Base-by-base conservation (phyloP, 1,140 invertebrate species). In the Geopemphigus sp. region DNA sequence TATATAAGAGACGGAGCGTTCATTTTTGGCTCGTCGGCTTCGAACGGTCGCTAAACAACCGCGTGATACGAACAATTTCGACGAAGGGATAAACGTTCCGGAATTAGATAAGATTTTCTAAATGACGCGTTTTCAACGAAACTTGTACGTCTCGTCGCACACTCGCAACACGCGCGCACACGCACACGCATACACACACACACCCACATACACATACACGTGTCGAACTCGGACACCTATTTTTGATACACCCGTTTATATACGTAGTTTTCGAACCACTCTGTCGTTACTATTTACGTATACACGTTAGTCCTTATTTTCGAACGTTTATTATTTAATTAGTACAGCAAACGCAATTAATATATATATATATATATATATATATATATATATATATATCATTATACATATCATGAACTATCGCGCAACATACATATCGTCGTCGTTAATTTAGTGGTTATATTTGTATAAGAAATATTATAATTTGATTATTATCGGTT, bases 361-460 rank as follows among this genome's bases (percentile, higher is more conserved):
- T 68, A 50, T 47, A 24, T 24, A 17, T 68, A 39, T 39, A 39
- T 11, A 22, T 47, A 32, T 63, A 5, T 68, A 47, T 22, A n/a
- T 47, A 47, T 68, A 47, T 29, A 26, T 4, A 50, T 70, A 24
- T n/a, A 24, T 14, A 70, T 70, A 50, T 15, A 68, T 26, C n/a
- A n/a, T 15, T 22, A 68, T 26, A 70, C 68, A 72, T 72, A 72
- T 72, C 68, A 72, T 53, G 50, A 54, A 72, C 47, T 53, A 72
- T 54, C 6, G 50, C 68, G 68, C n/a, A n/a, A n/a, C 47, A 72
- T 72, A 47, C 68, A 72, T 72, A 72, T 72, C 68, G 85, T 39
- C 19, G n/a, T n/a, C n/a, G n/a, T 39, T 39, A 64, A 64, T 61
- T 68, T 66, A 68, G 22, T 22, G 15, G 47, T 39, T 39, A 39